Base-by-base conservation (phyloP, 2,113 vertebrate genomes). In the Anhinga rufa region DNA sequence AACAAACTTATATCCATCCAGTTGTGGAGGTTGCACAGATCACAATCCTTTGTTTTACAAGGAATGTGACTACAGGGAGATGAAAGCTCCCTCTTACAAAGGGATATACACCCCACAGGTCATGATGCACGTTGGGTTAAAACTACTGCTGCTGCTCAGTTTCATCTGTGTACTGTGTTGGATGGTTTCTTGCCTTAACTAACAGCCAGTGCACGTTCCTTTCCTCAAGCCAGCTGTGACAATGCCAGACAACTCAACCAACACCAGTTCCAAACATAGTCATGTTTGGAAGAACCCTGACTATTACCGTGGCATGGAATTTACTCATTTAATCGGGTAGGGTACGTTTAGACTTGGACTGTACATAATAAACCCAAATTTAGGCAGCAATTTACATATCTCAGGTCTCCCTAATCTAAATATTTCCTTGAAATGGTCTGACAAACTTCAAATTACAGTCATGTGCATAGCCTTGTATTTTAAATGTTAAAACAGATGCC, bases 71-170 rank as follows among this genome's bases (percentile, higher is more conserved):
- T 36, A 25, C 17, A 46, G 25, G 16, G 52, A 69, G 66, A 34
- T 10, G 19, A 88, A 78, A 85, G 64, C 49, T 75, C 42, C 40
- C 28, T 36, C 58, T 66, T 25, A 64, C 29, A 28, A 64, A 44
- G 34, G 4, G 7, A 24, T 24, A n/a, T 9, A 48, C 29, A 51
- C 29, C 38, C n/a, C 65, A 51, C 34, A 80, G 60, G 82, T 79
- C 48, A 13, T 0, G 28, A 71, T 26, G 29, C 29, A 48, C 0
- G 0, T 5, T 7, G n/a, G 49, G 42, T 81, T 93, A 75, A 54
- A 88, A 82, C 61, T 69, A 24, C 5, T 64, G 68, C 17, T 3
- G 12, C 69, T 92, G 76, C n/a, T 88, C 64, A 64, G 49, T 40
- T 57, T 79, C 79, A 71, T 36, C 38, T 78, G 4, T 14, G 21